Evolutionary conservation across 2,797 vertebrate genomes (phyloP).

Genomic region (Anisognathus igniventris): DNA sequence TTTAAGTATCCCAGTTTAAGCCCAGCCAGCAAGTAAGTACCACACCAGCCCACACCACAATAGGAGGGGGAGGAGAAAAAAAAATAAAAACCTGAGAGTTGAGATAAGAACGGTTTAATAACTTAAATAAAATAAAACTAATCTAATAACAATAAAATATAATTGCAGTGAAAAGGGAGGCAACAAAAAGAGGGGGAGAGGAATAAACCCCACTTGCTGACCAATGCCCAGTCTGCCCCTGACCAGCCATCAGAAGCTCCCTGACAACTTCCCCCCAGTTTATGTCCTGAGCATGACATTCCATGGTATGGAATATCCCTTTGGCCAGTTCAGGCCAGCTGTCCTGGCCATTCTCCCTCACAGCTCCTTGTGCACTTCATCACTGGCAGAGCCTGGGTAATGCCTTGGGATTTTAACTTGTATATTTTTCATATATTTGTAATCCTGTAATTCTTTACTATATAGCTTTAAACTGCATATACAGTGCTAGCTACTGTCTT

Average conservation of each 20-base stretch:
- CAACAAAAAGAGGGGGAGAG: not conserved
- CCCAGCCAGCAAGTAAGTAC: not conserved
- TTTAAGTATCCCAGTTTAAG: not conserved
- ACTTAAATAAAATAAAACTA: not conserved
- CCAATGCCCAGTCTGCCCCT: not conserved
- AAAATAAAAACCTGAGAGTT: not conserved
- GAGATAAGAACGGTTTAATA: not conserved
- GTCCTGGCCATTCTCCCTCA: not conserved
- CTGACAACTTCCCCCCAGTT: rapidly evolving
- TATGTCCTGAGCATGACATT: not conserved
- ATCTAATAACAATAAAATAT: not conserved
- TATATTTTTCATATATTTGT: not conserved
- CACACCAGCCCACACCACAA: not conserved
- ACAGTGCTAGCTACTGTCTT: not conserved
- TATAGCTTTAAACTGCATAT: not conserved
- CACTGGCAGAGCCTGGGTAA: not conserved
- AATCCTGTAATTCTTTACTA: not conserved
- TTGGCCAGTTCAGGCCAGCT: not conserved
- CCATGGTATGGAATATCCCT: not conserved
- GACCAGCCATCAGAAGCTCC: not conserved
- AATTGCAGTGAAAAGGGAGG: not conserved
- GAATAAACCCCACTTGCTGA: not conserved
- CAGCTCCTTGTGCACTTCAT: not conserved
- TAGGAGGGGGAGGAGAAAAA: not conserved
- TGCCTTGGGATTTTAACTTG: not conserved